These are phyloP conservation scores for Periophthalmus magnuspinnatus DNA, from an alignment of 2,797 vertebrate species.

Conservation along the genomic window DNA sequence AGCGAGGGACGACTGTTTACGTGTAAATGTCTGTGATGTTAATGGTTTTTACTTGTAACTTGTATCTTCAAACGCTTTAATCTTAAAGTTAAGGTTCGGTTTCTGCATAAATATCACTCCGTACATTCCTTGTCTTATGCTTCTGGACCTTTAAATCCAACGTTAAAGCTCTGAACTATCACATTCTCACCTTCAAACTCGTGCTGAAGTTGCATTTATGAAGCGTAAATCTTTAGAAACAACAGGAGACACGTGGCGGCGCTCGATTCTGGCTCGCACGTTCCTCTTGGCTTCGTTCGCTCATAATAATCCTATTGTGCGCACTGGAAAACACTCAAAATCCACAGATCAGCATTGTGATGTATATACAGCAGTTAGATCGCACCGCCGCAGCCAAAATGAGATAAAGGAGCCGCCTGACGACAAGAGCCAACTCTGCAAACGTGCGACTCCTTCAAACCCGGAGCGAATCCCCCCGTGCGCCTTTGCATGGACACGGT, in stretches of 20 bases:
- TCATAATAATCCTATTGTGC: conserved; percentile 46
- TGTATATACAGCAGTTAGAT: conserved; percentile 27
- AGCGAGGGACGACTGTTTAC: no score
- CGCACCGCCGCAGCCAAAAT: conserved; percentile 39
- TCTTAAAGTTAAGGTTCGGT: no score
- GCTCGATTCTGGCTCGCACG: conserved; percentile 15
- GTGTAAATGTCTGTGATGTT: no score
- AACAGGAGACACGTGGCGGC: conserved; percentile 7
- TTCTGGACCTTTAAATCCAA: not conserved
- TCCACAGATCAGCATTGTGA: conserved; percentile 48
- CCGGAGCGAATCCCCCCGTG: conserved; percentile 33
- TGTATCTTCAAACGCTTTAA: no score
- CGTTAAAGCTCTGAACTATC: conserved; percentile 18
- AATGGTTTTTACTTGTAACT: no score
- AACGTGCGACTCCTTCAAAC: conserved; percentile 51
- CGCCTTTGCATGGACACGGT: conserved; percentile 46
- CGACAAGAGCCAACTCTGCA: conserved; percentile 38
- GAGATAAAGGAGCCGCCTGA: conserved; percentile 34
- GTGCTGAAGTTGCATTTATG: conserved; percentile 22
- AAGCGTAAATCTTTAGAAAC: conserved; percentile 38
- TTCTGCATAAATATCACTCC: no score
- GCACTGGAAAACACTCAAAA: conserved; percentile 37
- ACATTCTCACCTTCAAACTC: conserved; percentile 21
- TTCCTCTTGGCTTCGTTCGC: conserved; percentile 26
- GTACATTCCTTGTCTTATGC: not conserved